Evolutionary conservation across 2,113 vertebrate genomes (phyloP), one percentile per base, ranked within the genome.

Genomic region (Glaucomys volans): DNA sequence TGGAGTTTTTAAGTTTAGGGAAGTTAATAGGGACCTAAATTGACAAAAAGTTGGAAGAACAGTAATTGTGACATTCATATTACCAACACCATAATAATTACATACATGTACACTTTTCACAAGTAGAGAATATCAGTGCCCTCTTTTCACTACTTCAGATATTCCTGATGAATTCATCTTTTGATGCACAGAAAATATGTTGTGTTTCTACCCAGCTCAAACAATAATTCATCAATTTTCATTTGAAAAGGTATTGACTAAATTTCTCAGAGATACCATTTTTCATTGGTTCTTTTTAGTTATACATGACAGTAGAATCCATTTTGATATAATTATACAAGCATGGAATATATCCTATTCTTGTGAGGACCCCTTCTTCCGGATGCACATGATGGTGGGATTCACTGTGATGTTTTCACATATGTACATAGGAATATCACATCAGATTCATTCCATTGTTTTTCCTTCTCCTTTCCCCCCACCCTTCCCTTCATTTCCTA

Each of bases 141-240:
- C 30, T 64, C 20, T 72, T 66, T 71, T 76, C 42, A 87, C 37
- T n/a, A 20, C 57, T 85, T 94, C 52, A 54, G 28, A 62, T 84
- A 37, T 92, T 94, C 57, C 52, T 81, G 32, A 76, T 77, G 26
- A 87, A 50, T 52, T 86, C 8, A 40, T 50, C 84, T 84, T 20
- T 20, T 81, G 32, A 42, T 54, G 16, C n/a, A 26, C 42, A 20
- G 77, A 97, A 90, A 59, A 35, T 28, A 76, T 71, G 85, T 11
- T 50, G 57, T 37, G 4, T 42, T 88, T 93, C 76, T 84, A 59
- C 16, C 16, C 93, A 13, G 28, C 59, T 91, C 85, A 89, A 77
- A 88, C 11, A 90, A 24, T 32, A 87, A 82, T 4, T 94, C 40
- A 80, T 75, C 62, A 79, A 84, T 42, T 91, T 90, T 62, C 87